phyloP scores from a whole-genome alignment of 2,797 vertebrate genomes.

The Rhinophrynus dorsalis region DNA sequence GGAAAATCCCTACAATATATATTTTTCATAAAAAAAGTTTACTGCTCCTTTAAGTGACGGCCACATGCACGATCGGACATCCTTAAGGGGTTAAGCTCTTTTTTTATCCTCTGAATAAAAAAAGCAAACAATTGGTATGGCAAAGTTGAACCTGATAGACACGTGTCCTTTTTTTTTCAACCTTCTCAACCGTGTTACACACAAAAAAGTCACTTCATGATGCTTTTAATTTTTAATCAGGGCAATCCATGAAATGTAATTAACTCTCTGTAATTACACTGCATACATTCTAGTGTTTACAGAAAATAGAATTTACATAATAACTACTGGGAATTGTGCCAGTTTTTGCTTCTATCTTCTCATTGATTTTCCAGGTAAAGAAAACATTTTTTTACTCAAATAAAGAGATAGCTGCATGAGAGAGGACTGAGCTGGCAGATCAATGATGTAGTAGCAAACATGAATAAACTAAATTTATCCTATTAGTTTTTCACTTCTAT shows the following conservation, averaged over 20 bases:
- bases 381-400: background rate
- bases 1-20: too few relatives aligned
- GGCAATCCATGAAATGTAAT: constrained; percentile 28
- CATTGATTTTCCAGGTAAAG: constrained; percentile 2
- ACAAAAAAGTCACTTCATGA: background rate
- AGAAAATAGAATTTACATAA: constrained; percentile 41
- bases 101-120: too few relatives aligned
- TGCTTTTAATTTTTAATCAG: constrained; percentile 28
- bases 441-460: background rate
- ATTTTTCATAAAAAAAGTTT: too few relatives aligned
- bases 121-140: too few relatives aligned
- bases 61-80: too few relatives aligned
- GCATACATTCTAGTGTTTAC: constrained; percentile 16
- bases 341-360: constrained; percentile 11
- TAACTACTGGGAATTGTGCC: constrained; percentile 7
- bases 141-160: too few relatives aligned
- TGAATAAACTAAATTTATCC: background rate
- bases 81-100: too few relatives aligned
- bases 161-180: too few relatives aligned
- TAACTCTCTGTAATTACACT: constrained; percentile 22
- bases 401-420: background rate
- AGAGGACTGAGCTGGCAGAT: background rate
- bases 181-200: too few relatives aligned
- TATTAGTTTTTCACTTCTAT: too few relatives aligned
- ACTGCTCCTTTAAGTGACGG: too few relatives aligned